A percentile compares a stretch with the other conserved stretches of the same genome.
phyloP scores from a whole-genome alignment of 2,797 vertebrate species.

The Syndactyla subalaris region DNA sequence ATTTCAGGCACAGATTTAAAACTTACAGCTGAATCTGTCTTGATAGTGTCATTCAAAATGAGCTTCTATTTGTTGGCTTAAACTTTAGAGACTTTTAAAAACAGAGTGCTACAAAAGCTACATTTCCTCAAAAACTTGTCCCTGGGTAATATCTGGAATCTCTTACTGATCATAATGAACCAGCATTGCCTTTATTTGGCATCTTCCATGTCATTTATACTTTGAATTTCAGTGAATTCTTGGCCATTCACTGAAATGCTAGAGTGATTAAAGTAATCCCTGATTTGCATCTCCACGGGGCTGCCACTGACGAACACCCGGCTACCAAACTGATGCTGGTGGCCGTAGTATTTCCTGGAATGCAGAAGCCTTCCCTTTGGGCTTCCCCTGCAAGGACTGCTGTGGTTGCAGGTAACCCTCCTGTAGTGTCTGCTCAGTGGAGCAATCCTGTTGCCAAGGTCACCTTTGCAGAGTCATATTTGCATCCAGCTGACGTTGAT shows the following conservation, averaged over 20 bases:
- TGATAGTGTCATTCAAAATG: background rate
- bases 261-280: background rate
- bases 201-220: background rate
- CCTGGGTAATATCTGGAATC: background rate
- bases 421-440: slow-evolving; percentile 11
- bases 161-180: background rate
- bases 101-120: background rate
- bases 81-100: background rate
- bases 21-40: background rate
- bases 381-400: background rate
- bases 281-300: background rate
- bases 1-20: background rate
- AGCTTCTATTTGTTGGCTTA: background rate
- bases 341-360: background rate
- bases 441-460: slow-evolving; percentile 72
- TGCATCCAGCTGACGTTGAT: slow-evolving; percentile 83
- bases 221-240: background rate
- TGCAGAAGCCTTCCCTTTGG: background rate
- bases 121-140: background rate
- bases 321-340: background rate
- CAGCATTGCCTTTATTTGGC: background rate
- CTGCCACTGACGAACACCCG: background rate
- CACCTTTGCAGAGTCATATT: slow-evolving; percentile 79
- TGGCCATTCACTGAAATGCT: background rate
- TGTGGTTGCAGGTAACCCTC: slow-evolving; percentile 38